Evolutionary conservation across 2,888 invertebrate species (phyloP).

Genomic region (Ashinkailepas kermadecensis): DNA sequence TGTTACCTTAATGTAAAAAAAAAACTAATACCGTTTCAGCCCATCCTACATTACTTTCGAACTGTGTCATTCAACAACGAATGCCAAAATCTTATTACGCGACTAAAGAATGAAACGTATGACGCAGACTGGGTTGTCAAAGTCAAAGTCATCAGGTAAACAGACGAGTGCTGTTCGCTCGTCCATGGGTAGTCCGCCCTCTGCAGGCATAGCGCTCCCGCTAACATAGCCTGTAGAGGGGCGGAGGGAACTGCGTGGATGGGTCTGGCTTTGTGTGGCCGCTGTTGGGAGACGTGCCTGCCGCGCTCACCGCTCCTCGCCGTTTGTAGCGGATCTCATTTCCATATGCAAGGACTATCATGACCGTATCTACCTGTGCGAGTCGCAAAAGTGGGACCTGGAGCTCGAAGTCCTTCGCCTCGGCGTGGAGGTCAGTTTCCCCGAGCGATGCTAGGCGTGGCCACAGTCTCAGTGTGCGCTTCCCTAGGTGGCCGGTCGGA

Average conservation of each 20-base stretch:
- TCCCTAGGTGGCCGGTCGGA: neutral
- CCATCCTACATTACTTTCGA: too few species aligned
- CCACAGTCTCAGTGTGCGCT: neutral
- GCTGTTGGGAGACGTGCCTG: too few species aligned
- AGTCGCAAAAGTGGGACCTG: constrained; percentile 99
- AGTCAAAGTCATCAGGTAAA: constrained; percentile 86
- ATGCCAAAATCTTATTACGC: neutral
- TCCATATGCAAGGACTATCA: constrained; percentile 91
- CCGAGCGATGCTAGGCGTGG: neutral
- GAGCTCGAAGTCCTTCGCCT: constrained; percentile 75
- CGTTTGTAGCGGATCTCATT: constrained; percentile 67
- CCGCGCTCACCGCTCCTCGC: neutral
- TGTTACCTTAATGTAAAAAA: too few species aligned
- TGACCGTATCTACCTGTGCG: constrained; percentile 94
- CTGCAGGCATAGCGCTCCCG: too few species aligned
- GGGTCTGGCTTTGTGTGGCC: too few species aligned
- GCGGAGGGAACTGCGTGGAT: too few species aligned
- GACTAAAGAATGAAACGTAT: neutral
- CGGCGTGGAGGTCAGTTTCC: neutral
- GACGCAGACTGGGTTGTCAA: constrained; percentile 49
- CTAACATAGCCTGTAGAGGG: too few species aligned
- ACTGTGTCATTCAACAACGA: neutral
- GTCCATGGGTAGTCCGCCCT: too few species aligned
- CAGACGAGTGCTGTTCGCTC: neutral
- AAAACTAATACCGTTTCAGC: too few species aligned